These are phyloP conservation scores for Pharmacophagus antenor DNA, from an alignment of 2,888 invertebrate species.

Conservation along the genomic window DNA sequence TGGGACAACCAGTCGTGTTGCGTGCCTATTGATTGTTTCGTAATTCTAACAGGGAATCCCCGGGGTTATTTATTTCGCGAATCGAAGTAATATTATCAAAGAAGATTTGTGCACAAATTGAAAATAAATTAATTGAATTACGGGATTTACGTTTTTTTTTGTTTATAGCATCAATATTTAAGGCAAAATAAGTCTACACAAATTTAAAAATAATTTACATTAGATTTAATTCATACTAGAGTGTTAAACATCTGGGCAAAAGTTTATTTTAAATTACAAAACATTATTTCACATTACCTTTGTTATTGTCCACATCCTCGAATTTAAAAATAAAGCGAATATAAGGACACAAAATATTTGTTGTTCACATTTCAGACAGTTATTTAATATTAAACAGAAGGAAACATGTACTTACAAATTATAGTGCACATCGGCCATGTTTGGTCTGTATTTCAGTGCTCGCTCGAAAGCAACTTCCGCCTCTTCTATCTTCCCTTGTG, in stretches of 20 bases:
- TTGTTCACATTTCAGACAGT: neutral
- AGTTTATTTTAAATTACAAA: no score
- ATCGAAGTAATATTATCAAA: constrained; percentile 3
- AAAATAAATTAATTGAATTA: neutral
- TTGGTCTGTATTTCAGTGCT: constrained; percentile 94
- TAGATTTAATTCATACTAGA: no score
- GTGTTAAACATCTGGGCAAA: no score
- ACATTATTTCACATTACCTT: no score
- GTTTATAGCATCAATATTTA: no score
- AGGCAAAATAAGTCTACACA: no score
- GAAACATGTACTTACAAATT: constrained; percentile 92
- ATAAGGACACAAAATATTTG: no score
- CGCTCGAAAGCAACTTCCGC: constrained; percentile 95
- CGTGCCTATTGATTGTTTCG: constrained; percentile 58
- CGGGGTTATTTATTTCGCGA: constrained; percentile 21
- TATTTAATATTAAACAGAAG: neutral
- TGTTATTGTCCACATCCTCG: no score
- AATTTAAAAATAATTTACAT: no score
- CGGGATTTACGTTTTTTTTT: no score
- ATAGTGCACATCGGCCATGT: constrained; percentile 99
- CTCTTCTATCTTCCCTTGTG: constrained; percentile 91
- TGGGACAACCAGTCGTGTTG: constrained; percentile 53
- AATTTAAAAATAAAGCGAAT: no score
- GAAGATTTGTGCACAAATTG: constrained; percentile 14
- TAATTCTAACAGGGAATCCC: constrained; percentile 22